Conservation (phyloP, 2,113 vertebrate genomes). For the Neogobius melanostomus region DNA sequence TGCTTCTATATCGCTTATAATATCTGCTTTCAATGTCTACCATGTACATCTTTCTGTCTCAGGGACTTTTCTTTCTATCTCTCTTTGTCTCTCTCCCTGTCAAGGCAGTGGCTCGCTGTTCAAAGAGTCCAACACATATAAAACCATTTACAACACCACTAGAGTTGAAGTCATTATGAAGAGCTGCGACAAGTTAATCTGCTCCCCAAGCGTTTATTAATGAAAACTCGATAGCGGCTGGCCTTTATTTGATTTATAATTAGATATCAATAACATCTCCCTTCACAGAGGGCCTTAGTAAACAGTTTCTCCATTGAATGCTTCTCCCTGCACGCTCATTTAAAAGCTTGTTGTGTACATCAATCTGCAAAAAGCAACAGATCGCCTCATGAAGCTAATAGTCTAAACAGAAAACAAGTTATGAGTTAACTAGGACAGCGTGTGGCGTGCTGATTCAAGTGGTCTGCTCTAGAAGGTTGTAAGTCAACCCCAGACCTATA, state of each 20-base stretch:
- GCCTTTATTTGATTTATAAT: slow-evolving; percentile 74
- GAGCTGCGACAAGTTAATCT: slow-evolving; percentile 62
- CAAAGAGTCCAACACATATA: slow-evolving; percentile 40
- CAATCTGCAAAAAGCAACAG: slow-evolving; percentile 49
- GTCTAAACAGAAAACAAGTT: not conserved
- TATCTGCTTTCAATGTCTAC: slow-evolving; percentile 39
- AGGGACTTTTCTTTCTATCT: slow-evolving; percentile 3
- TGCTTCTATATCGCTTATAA: slow-evolving; percentile 35
- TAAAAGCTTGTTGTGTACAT: slow-evolving; percentile 44
- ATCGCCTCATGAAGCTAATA: slow-evolving; percentile 42
- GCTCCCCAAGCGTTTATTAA: slow-evolving; percentile 66
- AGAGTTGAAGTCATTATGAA: slow-evolving; percentile 59
- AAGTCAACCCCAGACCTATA: no score
- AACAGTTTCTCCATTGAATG: slow-evolving; percentile 52
- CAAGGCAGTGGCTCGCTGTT: slow-evolving; percentile 47
- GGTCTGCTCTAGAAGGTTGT: not conserved
- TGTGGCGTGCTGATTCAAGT: slow-evolving; percentile 58
- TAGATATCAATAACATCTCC: slow-evolving; percentile 74
- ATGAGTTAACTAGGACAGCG: slow-evolving; percentile 50
- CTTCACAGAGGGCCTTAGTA: slow-evolving; percentile 57
- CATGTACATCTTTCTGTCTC: slow-evolving; percentile 13
- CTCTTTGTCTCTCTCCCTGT: not conserved
- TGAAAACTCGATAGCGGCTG: slow-evolving; percentile 68
- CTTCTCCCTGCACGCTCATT: slow-evolving; percentile 52
- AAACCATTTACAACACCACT: slow-evolving; percentile 51